A percentile compares a stretch with the other conserved stretches of the same genome.
phyloP scores from a whole-genome alignment of 2,888 invertebrate species.

The Drosophila nr. medialis region DNA sequence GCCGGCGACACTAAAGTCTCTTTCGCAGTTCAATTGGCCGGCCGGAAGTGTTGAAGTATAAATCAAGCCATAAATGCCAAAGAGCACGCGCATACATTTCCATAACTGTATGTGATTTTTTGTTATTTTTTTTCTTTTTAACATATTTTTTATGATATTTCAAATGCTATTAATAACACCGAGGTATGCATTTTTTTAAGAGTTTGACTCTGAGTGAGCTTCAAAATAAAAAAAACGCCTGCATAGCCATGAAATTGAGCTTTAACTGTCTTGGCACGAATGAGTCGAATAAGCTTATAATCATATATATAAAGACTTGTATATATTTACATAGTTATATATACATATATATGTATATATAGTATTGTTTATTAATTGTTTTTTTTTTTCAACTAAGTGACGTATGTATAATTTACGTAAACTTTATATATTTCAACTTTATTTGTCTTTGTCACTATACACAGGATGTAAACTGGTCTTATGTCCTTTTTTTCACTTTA shows the following conservation, averaged over 20 bases:
- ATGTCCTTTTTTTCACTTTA: constrained; percentile 49
- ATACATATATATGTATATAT: neutral
- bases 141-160: constrained; percentile 39
- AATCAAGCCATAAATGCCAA: constrained; percentile 41
- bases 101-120: constrained; percentile 23
- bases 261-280: constrained; percentile 37
- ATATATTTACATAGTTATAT: neutral
- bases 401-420: constrained; percentile 25
- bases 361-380: neutral
- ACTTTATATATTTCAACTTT: constrained; percentile 1
- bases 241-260: constrained; percentile 48
- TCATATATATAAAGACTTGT: neutral
- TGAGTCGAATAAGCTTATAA: constrained; percentile 10
- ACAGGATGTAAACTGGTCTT: constrained; percentile 4
- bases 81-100: constrained; percentile 27
- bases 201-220: constrained; percentile 27
- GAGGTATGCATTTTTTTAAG: constrained; percentile 26
- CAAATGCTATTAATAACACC: constrained; percentile 50
- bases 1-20: constrained; percentile 9
- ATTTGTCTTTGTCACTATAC: constrained; percentile 26
- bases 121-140: constrained; percentile 9
- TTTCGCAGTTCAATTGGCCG: constrained; percentile 41
- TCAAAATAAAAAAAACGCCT: constrained; percentile 21
- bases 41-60: constrained; percentile 45
- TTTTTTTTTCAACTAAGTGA: constrained; percentile 6